Evolutionary conservation across 2,113 vertebrate species (phyloP), one percentile per base, ranked within the genome.

Genomic region (Perca fluviatilis): DNA sequence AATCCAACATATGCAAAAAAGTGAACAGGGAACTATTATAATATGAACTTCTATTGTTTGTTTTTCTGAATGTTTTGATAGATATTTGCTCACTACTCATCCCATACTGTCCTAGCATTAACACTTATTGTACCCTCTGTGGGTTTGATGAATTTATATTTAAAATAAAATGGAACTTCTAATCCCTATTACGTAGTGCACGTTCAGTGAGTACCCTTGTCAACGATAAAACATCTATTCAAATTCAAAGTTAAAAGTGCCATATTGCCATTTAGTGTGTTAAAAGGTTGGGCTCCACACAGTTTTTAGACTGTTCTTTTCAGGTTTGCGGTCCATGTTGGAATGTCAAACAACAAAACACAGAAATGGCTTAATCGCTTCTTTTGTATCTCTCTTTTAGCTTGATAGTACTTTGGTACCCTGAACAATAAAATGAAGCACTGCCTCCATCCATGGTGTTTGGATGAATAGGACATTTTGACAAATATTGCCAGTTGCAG

Each of bases 391-490:
- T 50, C 19, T 57, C 6, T 66, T 70, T 60, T 40, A 50, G 65
- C 57, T 62, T 72, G 62, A 67, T 63, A 51, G 43, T 58, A n/a
- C 46, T 70, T 30, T 65, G 62, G 61, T 63, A 73, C 10, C 10
- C 2, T 10, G 40, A 66, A 77, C 80, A 77, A 57, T 63, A 63
- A 62, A 77, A 70, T n/a, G 2, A 18, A 70, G 13, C 30, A 30
- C 21, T 67, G 47, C 23, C 56, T 56, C 63, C n/a, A 25, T 68
- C 18, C 27, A 82, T 30, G 14, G 56, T 58, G 23, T 64, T 40
- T 76, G 23, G 30, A 65, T 64, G 57, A 66, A 73, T 40, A 16
- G n/a, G 21, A 50, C 13, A 65, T 36, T 84, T 68, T 57, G 47
- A 69, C 36, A 79, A 73, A 72, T 73, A 63, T 50, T 18, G 36